Evolutionary conservation across 2,888 invertebrate genomes (phyloP), one percentile per base, ranked within the genome.

Genomic region (Isoperla grammatica): DNA sequence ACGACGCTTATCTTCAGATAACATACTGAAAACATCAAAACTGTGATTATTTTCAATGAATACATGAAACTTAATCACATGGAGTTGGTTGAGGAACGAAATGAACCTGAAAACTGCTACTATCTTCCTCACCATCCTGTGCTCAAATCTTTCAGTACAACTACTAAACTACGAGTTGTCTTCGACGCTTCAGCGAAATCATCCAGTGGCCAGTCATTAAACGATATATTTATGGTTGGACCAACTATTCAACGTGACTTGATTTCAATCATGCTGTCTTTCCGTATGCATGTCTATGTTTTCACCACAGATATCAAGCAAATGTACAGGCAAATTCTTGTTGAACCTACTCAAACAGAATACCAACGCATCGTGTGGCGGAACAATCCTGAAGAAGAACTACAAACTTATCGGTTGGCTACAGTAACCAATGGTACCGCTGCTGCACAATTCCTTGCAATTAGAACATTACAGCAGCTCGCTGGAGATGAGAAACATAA

Each of bases 41-140:
- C 22, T 19, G 12, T 15, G 46, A 19, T 13, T 46, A n/a, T 46
- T 22, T 12, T 46, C 20, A 13, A 46, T 13, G 46, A 46, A 13
- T 46, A 46, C 22, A 11, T 13, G 22, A 5, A 11, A 20, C 22
- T 46, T 19, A 13, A 22, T 9, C 46, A 46, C 46, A 46, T 46
- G 46, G 20, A 46, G 22, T n/a, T n/a, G 22, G 46, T 46, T 46
- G 22, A 12, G 22, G 46, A 46, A 46, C 11, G 13, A n/a, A 22
- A 46, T 13, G 46, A 20, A 19, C 19, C 12, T 12, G 22, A 22
- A 19, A 46, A 46, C 5, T n/a, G n/a, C 12, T 46, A 22, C 22
- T 46, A 46, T 13, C 12, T 46, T 46, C 11, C 46, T 20, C 46
- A 46, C 22, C 46, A 46, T 46, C n/a, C 46, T 2, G 46, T 46